Percentiles rank a stretch among this genome's conserved stretches.
Evolutionary conservation across 1,140 invertebrate genomes (phyloP).

Genomic region (Macrosteles quadrilineatus): DNA sequence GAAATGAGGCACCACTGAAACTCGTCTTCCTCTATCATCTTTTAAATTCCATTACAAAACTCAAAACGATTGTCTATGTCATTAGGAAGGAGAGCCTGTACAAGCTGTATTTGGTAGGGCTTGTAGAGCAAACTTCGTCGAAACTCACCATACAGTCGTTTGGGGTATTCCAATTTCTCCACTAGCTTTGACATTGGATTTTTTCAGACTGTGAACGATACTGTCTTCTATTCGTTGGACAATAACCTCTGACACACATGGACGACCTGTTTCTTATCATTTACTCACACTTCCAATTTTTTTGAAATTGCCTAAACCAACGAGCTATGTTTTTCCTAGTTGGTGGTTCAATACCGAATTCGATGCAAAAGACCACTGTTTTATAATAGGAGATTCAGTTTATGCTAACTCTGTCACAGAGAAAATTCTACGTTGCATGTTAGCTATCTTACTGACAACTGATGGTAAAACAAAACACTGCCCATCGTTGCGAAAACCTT

Average conservation of each 20-base stretch:
- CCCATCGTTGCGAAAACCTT: no score
- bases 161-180: conserved; percentile 19
- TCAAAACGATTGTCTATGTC: conserved; percentile 33
- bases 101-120: conserved; percentile 25
- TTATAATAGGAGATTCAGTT: conserved; percentile 20
- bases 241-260: conserved; percentile 8
- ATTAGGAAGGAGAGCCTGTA: conserved; percentile 29
- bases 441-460: no score
- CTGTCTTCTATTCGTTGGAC: conserved; percentile 30
- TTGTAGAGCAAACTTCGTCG: conserved; percentile 9
- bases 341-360: conserved; percentile 27
- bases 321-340: conserved; percentile 21
- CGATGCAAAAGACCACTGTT: conserved; percentile 23
- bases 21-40: conserved; percentile 29
- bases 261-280: conserved; percentile 19
- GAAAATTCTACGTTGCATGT: no score
- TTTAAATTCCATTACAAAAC: conserved; percentile 27
- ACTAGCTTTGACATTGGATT: conserved; percentile 2
- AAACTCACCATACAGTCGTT: conserved; percentile 19
- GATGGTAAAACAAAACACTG: no score
- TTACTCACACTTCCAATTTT: conserved; percentile 28
- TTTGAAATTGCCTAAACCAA: conserved; percentile 31
- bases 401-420: not conserved
- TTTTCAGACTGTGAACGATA: not conserved
- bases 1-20: conserved; percentile 29